These are phyloP conservation scores for Dexiosoma caninum DNA, from an alignment of 2,888 invertebrate species.

Conservation along the genomic window DNA sequence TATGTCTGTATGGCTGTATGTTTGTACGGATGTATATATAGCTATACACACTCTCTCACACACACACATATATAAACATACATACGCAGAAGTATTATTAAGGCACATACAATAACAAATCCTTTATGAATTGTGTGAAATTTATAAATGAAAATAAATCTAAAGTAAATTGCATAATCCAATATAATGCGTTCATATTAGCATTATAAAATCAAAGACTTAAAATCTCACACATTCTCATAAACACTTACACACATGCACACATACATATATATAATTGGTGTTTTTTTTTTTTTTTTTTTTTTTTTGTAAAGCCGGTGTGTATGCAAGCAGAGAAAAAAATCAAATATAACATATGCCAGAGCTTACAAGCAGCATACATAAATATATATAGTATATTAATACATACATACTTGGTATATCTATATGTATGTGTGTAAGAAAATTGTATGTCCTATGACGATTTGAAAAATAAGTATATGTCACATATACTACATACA, in stretches of 20 bases:
- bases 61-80: neutral
- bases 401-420: no score
- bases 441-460: neutral
- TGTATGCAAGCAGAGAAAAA: neutral
- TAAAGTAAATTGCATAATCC: slow-evolving; percentile 60
- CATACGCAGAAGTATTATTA: neutral
- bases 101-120: slow-evolving; percentile 43
- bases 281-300: no score
- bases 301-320: neutral
- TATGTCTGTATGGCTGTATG: no score
- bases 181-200: slow-evolving; percentile 55
- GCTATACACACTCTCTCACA: neutral
- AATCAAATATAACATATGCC: neutral
- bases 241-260: neutral
- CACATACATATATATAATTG: neutral
- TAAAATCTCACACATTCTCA: slow-evolving; percentile 1
- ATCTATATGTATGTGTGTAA: neutral
- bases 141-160: slow-evolving; percentile 60
- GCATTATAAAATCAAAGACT: slow-evolving; percentile 54
- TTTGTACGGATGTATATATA: no score
- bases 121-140: slow-evolving; percentile 58
- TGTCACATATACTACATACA: neutral
- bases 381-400: neutral
- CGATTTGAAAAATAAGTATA: neutral
- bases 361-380: neutral